These are phyloP conservation scores for Falco punctatus DNA, from an alignment of 2,113 vertebrate genomes.

Conservation along the genomic window DNA sequence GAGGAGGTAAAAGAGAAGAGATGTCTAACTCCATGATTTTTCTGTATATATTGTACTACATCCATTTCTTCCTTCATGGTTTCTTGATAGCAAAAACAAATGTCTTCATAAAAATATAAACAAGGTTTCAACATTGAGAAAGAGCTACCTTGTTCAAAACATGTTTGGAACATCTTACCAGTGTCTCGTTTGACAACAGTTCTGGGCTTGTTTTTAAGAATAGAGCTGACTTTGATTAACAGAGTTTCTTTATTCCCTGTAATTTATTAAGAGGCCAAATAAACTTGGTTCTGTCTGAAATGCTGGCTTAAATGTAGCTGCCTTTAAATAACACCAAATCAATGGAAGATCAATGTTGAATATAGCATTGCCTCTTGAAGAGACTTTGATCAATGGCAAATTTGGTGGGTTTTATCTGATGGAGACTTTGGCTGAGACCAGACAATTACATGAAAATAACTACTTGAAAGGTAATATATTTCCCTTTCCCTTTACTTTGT, in stretches of 20 bases:
- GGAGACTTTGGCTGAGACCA: slow-evolving; percentile 28
- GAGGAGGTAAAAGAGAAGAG: not conserved
- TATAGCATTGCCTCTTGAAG: slow-evolving; percentile 28
- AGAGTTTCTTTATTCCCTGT: not conserved
- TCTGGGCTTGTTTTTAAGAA: not conserved
- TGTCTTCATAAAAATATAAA: not conserved
- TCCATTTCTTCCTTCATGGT: not conserved
- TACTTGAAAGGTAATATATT: slow-evolving; percentile 48
- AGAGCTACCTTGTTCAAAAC: not conserved
- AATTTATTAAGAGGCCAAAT: not conserved
- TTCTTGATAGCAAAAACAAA: not conserved
- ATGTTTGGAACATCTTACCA: not conserved
- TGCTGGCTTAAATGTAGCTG: slow-evolving; percentile 33
- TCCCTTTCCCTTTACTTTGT: not conserved
- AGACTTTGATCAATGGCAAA: slow-evolving; percentile 56
- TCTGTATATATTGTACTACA: not conserved
- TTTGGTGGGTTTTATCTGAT: slow-evolving; percentile 35
- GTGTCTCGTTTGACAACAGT: not conserved
- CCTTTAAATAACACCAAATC: slow-evolving; percentile 61
- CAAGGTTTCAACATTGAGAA: not conserved
- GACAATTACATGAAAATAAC: slow-evolving; percentile 53
- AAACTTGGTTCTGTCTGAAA: slow-evolving; percentile 11
- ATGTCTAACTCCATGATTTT: not conserved
- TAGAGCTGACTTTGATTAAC: not conserved
- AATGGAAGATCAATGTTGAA: slow-evolving; percentile 62